Evolutionary conservation across 2,888 invertebrate species (phyloP).

Genomic region (Ommatoiulus sabulosus): DNA sequence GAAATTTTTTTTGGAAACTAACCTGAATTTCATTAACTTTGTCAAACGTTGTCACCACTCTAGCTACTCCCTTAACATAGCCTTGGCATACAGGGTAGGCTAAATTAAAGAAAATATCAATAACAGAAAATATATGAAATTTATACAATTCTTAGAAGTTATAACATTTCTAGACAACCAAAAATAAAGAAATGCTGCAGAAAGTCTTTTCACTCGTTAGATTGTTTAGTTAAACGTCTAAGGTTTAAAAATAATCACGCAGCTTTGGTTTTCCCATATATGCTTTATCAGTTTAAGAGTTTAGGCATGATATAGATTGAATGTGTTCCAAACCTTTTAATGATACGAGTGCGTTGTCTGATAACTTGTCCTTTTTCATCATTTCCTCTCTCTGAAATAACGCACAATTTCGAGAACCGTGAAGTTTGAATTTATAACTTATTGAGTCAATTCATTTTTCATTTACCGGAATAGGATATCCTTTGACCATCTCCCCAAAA

Average conservation of each 20-base stretch:
- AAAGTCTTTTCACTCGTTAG: no score
- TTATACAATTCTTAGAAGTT: no score
- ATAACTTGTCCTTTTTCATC: background rate
- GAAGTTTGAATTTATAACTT: background rate
- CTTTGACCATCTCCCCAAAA: conserved; percentile 60
- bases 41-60: conserved; percentile 77
- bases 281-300: no score
- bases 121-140: no score
- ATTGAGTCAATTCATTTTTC: background rate
- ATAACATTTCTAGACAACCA: no score
- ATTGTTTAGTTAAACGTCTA: no score
- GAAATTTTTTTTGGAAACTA: background rate
- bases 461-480: conserved; percentile 60
- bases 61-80: conserved; percentile 76
- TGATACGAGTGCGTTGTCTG: background rate
- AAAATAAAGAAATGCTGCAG: no score
- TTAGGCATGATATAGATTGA: no score
- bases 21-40: conserved; percentile 72
- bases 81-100: conserved; percentile 78
- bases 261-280: no score
- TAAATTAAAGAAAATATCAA: background rate
- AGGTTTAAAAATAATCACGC: no score
- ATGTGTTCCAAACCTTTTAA: background rate
- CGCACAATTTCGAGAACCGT: no score
- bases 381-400: background rate